Evolutionary conservation across 2,888 invertebrate species (phyloP).

Genomic region (Amphipoea oculea): DNA sequence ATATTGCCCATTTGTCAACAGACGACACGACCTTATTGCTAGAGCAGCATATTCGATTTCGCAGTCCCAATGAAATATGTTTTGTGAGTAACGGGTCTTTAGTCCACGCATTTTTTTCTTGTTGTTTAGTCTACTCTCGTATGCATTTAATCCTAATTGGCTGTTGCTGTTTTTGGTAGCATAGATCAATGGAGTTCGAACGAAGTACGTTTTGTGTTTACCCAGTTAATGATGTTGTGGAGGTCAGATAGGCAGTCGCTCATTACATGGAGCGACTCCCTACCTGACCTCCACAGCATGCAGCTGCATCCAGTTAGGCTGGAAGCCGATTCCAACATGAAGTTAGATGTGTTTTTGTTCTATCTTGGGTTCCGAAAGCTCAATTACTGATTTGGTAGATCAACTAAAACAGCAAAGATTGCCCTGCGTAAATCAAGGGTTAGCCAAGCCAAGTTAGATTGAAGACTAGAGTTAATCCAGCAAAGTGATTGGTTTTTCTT

Average conservation of each 20-base stretch:
- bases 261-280: too few species aligned
- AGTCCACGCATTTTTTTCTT: neutral
- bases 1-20: slow-evolving; percentile 56
- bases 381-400: neutral
- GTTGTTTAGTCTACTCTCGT: neutral
- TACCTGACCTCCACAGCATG: too few species aligned
- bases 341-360: neutral
- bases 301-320: neutral
- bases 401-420: neutral
- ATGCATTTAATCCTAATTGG: neutral
- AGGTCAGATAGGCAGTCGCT: neutral
- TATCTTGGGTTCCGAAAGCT: neutral
- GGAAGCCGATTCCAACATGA: neutral
- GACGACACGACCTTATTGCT: slow-evolving; percentile 32
- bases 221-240: too few species aligned
- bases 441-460: neutral
- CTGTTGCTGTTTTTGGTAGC: neutral
- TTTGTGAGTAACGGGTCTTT: slow-evolving; percentile 7
- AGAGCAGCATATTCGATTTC: slow-evolving; percentile 12
- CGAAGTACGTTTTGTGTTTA: neutral
- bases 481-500: slow-evolving; percentile 2
- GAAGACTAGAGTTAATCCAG: neutral
- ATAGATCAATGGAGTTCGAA: neutral
- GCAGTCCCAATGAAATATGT: slow-evolving; percentile 28
- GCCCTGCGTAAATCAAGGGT: neutral